Evolutionary conservation across 2,888 invertebrate species (phyloP).

Genomic region (Panzeria rudis): DNA sequence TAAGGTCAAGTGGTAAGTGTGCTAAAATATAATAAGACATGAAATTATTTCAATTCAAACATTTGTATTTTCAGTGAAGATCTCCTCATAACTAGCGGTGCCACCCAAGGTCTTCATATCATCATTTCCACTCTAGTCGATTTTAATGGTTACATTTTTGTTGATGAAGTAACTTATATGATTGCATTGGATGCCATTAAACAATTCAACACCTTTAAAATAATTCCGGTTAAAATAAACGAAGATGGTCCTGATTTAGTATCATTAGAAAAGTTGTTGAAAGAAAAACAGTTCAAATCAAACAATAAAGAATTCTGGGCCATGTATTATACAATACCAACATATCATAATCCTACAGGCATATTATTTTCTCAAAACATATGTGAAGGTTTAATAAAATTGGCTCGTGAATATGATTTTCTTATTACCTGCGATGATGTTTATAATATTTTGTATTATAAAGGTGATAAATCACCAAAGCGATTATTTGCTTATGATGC

Average conservation of each 20-base stretch:
- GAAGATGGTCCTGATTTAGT: constrained; percentile 85
- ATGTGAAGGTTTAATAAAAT: constrained; percentile 82
- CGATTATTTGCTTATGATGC: constrained; percentile 85
- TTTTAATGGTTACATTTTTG: constrained; percentile 85
- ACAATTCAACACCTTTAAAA: constrained; percentile 85
- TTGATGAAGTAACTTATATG: constrained; percentile 88
- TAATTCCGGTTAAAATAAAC: constrained; percentile 86
- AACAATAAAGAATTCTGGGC: constrained; percentile 85
- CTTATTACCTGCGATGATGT: constrained; percentile 87
- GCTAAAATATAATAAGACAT: background rate
- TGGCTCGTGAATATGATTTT: constrained; percentile 84
- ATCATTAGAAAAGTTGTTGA: constrained; percentile 83
- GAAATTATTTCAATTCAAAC: background rate
- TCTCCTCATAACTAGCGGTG: constrained; percentile 86
- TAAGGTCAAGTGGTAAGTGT: constrained; percentile 82
- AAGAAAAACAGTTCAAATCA: constrained; percentile 79
- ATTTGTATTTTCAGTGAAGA: constrained; percentile 82
- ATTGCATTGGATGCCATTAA: constrained; percentile 85
- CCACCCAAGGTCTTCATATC: constrained; percentile 86
- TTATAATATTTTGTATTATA: constrained; percentile 86
- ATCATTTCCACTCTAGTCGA: constrained; percentile 85
- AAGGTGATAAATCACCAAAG: constrained; percentile 82
- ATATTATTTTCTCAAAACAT: constrained; percentile 83
- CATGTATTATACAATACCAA: constrained; percentile 86
- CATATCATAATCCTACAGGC: constrained; percentile 87